A percentile compares a stretch with the other conserved stretches of the same genome.
Evolutionary conservation across 2,797 vertebrate genomes (phyloP).

Genomic region (Zenarchopterus dispar): DNA sequence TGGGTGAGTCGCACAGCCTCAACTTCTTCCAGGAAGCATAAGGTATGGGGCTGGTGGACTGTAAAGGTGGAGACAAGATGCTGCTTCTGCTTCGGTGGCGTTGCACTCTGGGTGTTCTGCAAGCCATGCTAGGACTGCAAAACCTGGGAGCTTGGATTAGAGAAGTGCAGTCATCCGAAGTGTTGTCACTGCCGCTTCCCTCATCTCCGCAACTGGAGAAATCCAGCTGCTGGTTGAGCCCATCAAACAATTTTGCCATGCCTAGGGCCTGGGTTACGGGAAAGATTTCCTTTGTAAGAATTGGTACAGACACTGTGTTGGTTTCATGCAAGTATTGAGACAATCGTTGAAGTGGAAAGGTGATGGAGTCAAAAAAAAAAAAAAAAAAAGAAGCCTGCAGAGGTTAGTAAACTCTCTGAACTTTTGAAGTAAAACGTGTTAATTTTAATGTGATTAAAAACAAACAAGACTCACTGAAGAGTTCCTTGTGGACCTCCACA

Average conservation of each 20-base stretch:
- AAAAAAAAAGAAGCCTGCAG: neutral
- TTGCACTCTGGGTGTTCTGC: slow-evolving; percentile 59
- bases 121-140: slow-evolving; percentile 35
- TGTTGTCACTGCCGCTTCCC: slow-evolving; percentile 72
- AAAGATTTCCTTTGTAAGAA: slow-evolving; percentile 6
- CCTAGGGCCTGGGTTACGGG: slow-evolving; percentile 22
- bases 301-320: neutral
- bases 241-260: slow-evolving; percentile 69
- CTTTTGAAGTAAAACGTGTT: no score
- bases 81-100: slow-evolving; percentile 61
- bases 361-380: neutral
- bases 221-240: slow-evolving; percentile 82
- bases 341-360: neutral
- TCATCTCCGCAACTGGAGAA: slow-evolving; percentile 85
- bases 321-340: neutral
- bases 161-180: slow-evolving; percentile 67
- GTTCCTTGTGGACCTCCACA: no score
- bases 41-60: slow-evolving; percentile 82
- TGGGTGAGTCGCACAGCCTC: slow-evolving; percentile 84
- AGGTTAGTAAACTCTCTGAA: neutral
- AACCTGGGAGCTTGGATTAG: slow-evolving; percentile 6
- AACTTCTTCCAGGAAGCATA: slow-evolving; percentile 84
- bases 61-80: slow-evolving; percentile 50
- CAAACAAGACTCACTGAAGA: no score
- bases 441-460: no score